Base-by-base conservation (phyloP, 1,140 invertebrate species). In the Cryptotermes secundus region DNA sequence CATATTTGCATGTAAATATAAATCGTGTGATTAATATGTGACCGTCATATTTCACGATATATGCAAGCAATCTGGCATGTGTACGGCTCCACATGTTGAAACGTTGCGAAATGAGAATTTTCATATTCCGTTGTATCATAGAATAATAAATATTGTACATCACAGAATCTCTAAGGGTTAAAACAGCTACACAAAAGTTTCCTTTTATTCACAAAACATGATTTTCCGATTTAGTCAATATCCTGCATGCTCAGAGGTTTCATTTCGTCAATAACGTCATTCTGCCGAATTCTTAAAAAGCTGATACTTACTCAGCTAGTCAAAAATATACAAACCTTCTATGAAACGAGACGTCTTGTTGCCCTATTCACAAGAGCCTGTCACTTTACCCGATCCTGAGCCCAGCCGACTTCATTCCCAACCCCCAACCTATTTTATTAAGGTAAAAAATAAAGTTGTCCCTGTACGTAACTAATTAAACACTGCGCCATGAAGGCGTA, bases 1-100 rank as follows among this genome's bases (percentile, higher is more conserved):
- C 59, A 72, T 72, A n/a, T 72, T 72, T 72, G 3, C 59, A 72
- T 72, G 26, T 31, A 72, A 72, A n/a, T 72, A 72, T 72, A 72
- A 72, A 72, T 72, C 26, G 26, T 16, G 31, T 72, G 59, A n/a
- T 3, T 3, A 72, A n/a, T 72, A n/a, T n/a, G 2, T 65, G 59
- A 65, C 26, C 22, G 26, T 12, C 26, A 31, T n/a, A 65, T 9
- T 65, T 65, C 26, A 65, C n/a, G 26, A 65, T 65, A 65, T 65
- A n/a, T 65, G 26, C 14, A n/a, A 31, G 9, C 59, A 59, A 0
- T 72, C 26, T 1, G n/a, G 31, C 59, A 6, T 72, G 6, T 49
- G 14, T 22, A 49, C 3, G 45, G 16, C 19, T 16, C 16, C 45
- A 49, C 22, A 49, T 49, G 16, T 49, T 49, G 16, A 7, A 72